These are phyloP conservation scores for Quadroppia sp. DNA, from an alignment of 2,888 invertebrate genomes.

Conservation along the genomic window DNA sequence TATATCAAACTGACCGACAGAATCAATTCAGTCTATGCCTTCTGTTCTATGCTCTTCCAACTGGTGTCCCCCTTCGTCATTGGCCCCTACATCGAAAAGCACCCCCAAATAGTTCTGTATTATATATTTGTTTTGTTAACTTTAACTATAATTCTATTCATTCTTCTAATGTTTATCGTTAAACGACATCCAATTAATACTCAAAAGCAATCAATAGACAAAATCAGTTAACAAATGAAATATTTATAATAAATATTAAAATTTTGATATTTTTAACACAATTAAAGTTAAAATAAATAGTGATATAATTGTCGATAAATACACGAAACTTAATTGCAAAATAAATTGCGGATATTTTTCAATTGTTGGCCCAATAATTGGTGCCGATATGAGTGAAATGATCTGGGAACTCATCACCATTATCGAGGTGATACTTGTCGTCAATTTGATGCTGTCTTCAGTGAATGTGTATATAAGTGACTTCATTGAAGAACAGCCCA, in stretches of 20 bases:
- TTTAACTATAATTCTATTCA: neutral
- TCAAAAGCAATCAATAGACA: no score
- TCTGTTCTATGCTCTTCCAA: neutral
- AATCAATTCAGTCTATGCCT: neutral
- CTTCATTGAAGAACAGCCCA: neutral
- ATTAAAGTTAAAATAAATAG: no score
- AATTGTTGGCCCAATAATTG: neutral
- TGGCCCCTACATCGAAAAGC: neutral
- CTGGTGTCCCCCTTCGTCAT: neutral
- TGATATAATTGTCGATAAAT: no score
- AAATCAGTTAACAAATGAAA: no score
- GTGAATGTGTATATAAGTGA: neutral
- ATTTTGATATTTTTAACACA: no score
- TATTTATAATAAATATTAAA: no score
- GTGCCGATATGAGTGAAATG: neutral
- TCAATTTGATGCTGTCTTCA: neutral
- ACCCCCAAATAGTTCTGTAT: neutral
- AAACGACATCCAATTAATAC: no score
- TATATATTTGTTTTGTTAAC: neutral
- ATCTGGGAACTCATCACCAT: neutral
- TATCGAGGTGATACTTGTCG: neutral
- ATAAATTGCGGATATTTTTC: neutral
- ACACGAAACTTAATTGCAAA: no score
- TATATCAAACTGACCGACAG: constrained; percentile 1
- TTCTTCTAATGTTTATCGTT: neutral